A percentile compares a stretch with the other conserved stretches of the same genome.
Conservation (phyloP, 2,797 vertebrate genomes). For the Phrynocephalus guinanensis region DNA sequence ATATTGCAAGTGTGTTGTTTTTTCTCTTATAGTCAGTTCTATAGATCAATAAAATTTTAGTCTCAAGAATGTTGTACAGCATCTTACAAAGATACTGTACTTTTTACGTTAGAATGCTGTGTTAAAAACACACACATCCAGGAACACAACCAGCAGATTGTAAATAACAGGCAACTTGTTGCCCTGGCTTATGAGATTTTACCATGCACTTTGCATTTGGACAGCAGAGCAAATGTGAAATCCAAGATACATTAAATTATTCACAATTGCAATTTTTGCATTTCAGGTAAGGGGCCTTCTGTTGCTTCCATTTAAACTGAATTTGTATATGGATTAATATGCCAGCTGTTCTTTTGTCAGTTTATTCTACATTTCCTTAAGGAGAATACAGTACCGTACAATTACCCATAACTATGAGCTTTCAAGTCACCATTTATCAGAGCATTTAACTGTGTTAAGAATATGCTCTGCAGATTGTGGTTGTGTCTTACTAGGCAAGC, state of each 20-base stretch:
- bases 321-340: background rate
- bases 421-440: background rate
- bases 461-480: background rate
- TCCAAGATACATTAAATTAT: background rate
- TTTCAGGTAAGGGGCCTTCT: background rate
- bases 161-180: no score
- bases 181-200: background rate
- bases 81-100: constrained; percentile 29
- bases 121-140: constrained; percentile 8
- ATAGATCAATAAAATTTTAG: constrained; percentile 24
- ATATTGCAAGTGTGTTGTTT: background rate
- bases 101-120: constrained; percentile 44
- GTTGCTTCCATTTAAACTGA: background rate
- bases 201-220: background rate
- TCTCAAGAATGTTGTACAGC: constrained; percentile 42
- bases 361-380: constrained; percentile 6
- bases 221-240: background rate
- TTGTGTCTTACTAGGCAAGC: constrained; percentile 38
- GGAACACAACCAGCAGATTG: no score
- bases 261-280: background rate
- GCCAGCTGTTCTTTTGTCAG: background rate
- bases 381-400: background rate
- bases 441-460: background rate
- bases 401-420: background rate
- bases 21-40: background rate